A percentile compares a stretch with the other conserved stretches of the same genome.
Conservation (phyloP, 2,797 vertebrate species). For the Mus caroli region DNA sequence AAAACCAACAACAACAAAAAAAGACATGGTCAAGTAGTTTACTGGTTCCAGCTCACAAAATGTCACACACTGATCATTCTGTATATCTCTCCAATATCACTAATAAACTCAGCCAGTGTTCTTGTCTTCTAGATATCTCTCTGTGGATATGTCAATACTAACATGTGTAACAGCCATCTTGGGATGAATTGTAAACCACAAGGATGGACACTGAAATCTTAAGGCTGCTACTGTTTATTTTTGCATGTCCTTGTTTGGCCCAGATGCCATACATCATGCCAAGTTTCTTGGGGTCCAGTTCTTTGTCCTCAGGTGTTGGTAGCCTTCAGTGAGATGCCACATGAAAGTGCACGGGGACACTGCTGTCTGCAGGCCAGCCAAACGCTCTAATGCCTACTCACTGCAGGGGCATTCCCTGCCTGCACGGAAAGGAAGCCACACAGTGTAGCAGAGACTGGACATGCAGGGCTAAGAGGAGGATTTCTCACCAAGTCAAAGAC, state of each 20-base stretch:
- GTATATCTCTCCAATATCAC: not conserved
- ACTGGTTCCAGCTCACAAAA: constrained; percentile 39
- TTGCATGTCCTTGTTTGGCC: not conserved
- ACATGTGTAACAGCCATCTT: not conserved
- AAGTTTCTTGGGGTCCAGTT: not conserved
- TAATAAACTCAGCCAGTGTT: not conserved
- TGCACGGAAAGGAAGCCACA: not conserved
- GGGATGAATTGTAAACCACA: constrained; percentile 26
- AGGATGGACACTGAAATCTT: not conserved
- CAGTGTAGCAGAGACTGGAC: not conserved
- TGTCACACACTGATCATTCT: not conserved
- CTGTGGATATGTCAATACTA: constrained; percentile 1
- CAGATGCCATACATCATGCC: not conserved
- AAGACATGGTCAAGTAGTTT: not conserved
- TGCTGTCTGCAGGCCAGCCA: not conserved
- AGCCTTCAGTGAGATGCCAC: not conserved
- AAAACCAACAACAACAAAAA: no score
- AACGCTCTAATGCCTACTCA: not conserved
- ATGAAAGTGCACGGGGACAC: not conserved
- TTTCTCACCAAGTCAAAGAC: not conserved
- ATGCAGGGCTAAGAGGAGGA: not conserved
- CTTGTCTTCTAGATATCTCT: not conserved
- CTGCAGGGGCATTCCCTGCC: constrained; percentile 22
- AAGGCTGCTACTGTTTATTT: not conserved
- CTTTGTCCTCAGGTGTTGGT: not conserved